Base-by-base conservation (phyloP, 2,888 invertebrate genomes). In the Cordylochernes scorpioides region DNA sequence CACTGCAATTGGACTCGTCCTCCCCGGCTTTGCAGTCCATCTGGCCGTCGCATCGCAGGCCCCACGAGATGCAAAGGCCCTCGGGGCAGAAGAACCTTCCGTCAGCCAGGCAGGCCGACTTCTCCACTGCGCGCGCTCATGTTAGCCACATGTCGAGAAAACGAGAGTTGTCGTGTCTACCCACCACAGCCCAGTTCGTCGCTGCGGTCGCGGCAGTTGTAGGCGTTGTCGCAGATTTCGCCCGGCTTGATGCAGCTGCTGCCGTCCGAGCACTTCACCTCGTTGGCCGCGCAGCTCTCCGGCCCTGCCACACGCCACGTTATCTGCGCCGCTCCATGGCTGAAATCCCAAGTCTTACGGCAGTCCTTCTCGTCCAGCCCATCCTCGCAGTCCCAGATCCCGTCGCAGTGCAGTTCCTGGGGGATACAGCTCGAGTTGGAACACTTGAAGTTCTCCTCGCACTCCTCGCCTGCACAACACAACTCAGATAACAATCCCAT, bases 61-160 rank as follows among this genome's bases (percentile, higher is more conserved):
- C 58, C 30, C 54, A 50, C 1, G 63, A 62, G 34, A 67, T 61
- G 45, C 67, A 67, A 44, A 61, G 57, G 21, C 60, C 58, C 43
- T 65, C 62, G 1, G 59, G 53, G 38, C 67, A 67, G 12, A 60
- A 55, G 46, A 62, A 66, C 9, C 30, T 16, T 2, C 38, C 40
- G 5, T 24, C 22, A 4, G 33, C 27, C 25, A 38, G 35, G 24
- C 41, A 41, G 7, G 35, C 34, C 12, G 39, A 35, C 28, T 34
- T 26, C 22, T 35, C 12, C 5, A 6, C 14, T 24, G 14, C 13
- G 14, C 12, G 14, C 3, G 6, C 4, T 4, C 12, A 2, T 28
- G 29, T 6, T 8, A 7, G 10, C 13, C 9, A 10, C 13, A 13
- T 15, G n/a, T 30, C 31, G n/a, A n/a, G n/a, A n/a, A n/a, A n/a